A percentile compares a stretch with the other conserved stretches of the same genome.
Evolutionary conservation across 2,888 invertebrate genomes (phyloP).

Genomic region (Phlogophora meticulosa): DNA sequence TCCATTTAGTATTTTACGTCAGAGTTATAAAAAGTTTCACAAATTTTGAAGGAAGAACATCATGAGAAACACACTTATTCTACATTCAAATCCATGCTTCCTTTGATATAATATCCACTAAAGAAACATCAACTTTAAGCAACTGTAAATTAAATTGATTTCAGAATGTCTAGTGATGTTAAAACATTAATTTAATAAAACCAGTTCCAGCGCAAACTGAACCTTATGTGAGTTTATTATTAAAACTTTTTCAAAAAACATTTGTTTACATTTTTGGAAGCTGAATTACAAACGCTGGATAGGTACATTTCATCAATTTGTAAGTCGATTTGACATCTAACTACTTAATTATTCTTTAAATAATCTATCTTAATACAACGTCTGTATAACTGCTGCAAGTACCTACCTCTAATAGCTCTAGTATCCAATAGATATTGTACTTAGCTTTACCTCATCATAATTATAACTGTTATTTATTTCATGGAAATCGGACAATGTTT

Average conservation of each 20-base stretch:
- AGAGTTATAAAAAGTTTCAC: constrained; percentile 49
- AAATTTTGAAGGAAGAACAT: constrained; percentile 33
- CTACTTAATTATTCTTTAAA: constrained; percentile 47
- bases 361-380: constrained; percentile 55
- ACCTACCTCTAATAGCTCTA: constrained; percentile 53
- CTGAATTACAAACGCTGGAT: not conserved
- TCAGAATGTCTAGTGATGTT: too few species aligned
- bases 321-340: constrained; percentile 48
- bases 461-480: constrained; percentile 20
- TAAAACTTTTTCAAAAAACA: too few species aligned
- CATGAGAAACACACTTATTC: constrained; percentile 38
- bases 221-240: too few species aligned
- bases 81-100: too few species aligned
- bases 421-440: constrained; percentile 42
- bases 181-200: too few species aligned
- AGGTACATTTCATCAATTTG: constrained; percentile 36
- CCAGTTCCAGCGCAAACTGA: too few species aligned
- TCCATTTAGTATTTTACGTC: constrained; percentile 23
- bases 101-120: too few species aligned
- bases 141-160: too few species aligned
- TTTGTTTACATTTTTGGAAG: too few species aligned
- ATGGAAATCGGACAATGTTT: constrained; percentile 12
- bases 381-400: constrained; percentile 50
- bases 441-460: constrained; percentile 21
- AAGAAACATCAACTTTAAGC: too few species aligned